These are phyloP conservation scores for Gallinago nigripennis DNA, from an alignment of 2,797 vertebrate species.

Conservation along the genomic window DNA sequence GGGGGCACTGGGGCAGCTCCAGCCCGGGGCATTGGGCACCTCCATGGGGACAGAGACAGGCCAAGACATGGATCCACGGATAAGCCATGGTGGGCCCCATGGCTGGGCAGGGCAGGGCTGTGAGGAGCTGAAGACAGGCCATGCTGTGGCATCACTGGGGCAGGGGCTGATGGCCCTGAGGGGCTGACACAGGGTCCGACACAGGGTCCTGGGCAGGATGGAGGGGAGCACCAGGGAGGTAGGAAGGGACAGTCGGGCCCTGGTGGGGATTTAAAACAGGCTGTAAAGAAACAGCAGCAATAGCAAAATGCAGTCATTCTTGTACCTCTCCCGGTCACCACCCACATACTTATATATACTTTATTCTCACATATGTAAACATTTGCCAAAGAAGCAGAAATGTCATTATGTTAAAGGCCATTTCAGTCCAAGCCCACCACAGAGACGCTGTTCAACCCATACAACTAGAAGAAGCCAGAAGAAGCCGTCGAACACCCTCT, in stretches of 20 bases:
- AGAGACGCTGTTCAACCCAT: background rate
- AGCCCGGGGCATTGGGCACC: rapidly evolving
- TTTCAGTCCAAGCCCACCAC: background rate
- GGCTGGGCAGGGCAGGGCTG: background rate
- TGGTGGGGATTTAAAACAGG: background rate
- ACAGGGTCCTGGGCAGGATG: background rate
- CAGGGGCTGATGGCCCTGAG: too few relatives aligned
- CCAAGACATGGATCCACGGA: rapidly evolving
- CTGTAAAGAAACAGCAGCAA: background rate
- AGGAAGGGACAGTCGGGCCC: background rate
- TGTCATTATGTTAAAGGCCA: background rate
- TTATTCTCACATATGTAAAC: background rate
- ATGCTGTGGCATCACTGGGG: rapidly evolving
- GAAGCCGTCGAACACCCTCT: background rate
- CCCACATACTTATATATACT: background rate
- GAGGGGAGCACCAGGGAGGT: rapidly evolving
- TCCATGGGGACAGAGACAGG: background rate
- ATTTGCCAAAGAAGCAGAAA: background rate
- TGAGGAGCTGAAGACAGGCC: background rate
- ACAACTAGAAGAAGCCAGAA: background rate
- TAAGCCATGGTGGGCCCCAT: rapidly evolving
- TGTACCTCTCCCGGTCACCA: background rate
- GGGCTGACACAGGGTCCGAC: background rate
- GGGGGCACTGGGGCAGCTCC: rapidly evolving
- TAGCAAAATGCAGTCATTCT: background rate